Evolutionary conservation across 2,888 invertebrate species (phyloP).

Genomic region (Smittia sp.): DNA sequence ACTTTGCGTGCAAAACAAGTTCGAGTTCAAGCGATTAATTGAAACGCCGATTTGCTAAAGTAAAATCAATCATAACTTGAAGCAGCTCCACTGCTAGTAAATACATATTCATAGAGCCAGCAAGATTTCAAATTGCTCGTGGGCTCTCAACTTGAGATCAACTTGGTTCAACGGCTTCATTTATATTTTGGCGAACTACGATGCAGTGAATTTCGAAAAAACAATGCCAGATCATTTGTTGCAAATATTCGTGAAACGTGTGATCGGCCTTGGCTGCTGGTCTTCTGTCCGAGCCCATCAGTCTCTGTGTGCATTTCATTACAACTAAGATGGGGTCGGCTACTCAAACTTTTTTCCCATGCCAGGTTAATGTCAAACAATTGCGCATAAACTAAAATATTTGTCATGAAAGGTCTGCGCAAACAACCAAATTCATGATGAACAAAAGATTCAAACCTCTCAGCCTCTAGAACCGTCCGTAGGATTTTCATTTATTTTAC

Average conservation of each 20-base stretch:
- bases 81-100: too few species aligned
- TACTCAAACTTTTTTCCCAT: neutral
- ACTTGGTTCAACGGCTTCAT: too few species aligned
- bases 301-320: neutral
- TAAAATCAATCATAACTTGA: too few species aligned
- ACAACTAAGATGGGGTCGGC: neutral
- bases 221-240: constrained; percentile 33
- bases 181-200: too few species aligned
- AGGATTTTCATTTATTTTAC: neutral
- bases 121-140: too few species aligned
- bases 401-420: neutral
- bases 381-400: neutral
- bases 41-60: too few species aligned
- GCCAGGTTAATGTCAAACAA: neutral
- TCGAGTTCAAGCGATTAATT: too few species aligned
- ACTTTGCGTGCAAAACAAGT: too few species aligned
- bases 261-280: constrained; percentile 17
- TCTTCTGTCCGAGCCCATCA: neutral
- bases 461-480: neutral
- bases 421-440: neutral
- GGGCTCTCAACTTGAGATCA: too few species aligned
- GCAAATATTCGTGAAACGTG: constrained; percentile 17
- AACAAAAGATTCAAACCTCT: neutral
- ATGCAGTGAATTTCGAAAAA: neutral
- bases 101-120: too few species aligned